A percentile compares a stretch with the other conserved stretches of the same genome.
These are phyloP conservation scores for Bombus huntii DNA, from an alignment of 1,140 invertebrate species.

Conservation along the genomic window DNA sequence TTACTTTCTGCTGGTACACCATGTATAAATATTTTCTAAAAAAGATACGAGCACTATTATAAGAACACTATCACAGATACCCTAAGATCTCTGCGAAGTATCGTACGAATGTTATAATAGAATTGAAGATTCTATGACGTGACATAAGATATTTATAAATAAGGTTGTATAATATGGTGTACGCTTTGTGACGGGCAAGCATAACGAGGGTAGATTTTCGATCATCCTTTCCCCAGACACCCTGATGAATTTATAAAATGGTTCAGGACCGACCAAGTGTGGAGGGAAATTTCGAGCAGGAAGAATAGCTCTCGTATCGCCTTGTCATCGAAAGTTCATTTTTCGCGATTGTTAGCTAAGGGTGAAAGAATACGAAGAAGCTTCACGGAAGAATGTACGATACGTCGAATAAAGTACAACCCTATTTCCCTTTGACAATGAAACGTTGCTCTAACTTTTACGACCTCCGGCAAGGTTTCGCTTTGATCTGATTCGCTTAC, in stretches of 20 bases:
- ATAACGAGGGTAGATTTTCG: slow-evolving; percentile 43
- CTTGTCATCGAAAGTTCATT: slow-evolving; percentile 69
- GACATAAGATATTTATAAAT: not conserved
- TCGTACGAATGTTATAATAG: not conserved
- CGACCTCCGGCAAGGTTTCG: not conserved
- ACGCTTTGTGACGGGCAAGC: not conserved
- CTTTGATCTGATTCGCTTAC: not conserved
- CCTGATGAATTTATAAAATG: slow-evolving; percentile 72
- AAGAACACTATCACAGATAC: too few relatives aligned
- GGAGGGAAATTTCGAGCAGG: slow-evolving; percentile 38
- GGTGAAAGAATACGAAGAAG: slow-evolving; percentile 14
- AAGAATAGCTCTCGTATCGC: slow-evolving; percentile 58
- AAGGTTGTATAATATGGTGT: not conserved
- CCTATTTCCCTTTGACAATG: not conserved
- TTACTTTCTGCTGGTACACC: not conserved
- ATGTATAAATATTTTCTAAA: not conserved
- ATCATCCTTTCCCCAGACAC: slow-evolving; percentile 41
- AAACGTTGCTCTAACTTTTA: not conserved
- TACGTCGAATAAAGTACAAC: slow-evolving; percentile 4
- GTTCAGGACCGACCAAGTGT: slow-evolving; percentile 8
- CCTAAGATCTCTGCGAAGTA: not conserved
- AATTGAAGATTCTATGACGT: not conserved
- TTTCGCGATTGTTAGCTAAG: slow-evolving; percentile 59
- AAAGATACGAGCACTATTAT: too few relatives aligned
- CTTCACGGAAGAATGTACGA: slow-evolving; percentile 7